Base-by-base conservation (phyloP, 1,140 invertebrate genomes). In the Drosophila watanabei region DNA sequence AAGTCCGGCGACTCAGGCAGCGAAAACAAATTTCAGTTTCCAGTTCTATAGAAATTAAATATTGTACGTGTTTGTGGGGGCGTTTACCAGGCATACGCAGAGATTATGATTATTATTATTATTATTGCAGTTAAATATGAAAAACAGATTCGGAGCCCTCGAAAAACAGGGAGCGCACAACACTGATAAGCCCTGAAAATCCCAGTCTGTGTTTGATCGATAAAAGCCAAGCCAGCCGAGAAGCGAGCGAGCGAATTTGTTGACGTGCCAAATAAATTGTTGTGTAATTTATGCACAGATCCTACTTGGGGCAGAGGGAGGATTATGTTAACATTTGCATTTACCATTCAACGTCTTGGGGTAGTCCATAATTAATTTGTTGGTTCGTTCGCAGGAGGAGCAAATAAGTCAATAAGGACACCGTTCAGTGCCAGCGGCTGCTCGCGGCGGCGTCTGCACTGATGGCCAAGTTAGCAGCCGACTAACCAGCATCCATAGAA, bases 151-250 rank as follows among this genome's bases (percentile, higher is more conserved):
- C 46, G 68, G 37, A 28, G 45, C 43, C 43, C 46, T 49, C 46
- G 57, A 48, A 37, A 79, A 54, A 70, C 64, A 70, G 51, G 58
- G 52, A 80, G 24, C 43, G 16, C 54, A 57, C 33, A 39, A 28
- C 20, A 37, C 32, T 46, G 56, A 60, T 43, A 49, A 59, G 69
- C 62, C 69, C 28, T 51, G 37, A 71, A 75, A 63, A 51, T 82
- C 43, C 32, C 56, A 75, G 46, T 77, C 59, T 83, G 78, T 83
- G 88, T 91, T 92, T 92, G 88, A 92, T 88, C 82, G 88, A 88
- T 87, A 84, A 72, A 45, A 35, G 30, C 51, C 33, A 2, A 45
- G 39, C 39, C 39, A 35, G 48, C 24, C 24, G 24, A 1, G 24
- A 3, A 24, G 24, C 24, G 54, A 62, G 57, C 41, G 39, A n/a